Base-by-base conservation (phyloP, 1,140 invertebrate species). In the Dryas iulia region DNA sequence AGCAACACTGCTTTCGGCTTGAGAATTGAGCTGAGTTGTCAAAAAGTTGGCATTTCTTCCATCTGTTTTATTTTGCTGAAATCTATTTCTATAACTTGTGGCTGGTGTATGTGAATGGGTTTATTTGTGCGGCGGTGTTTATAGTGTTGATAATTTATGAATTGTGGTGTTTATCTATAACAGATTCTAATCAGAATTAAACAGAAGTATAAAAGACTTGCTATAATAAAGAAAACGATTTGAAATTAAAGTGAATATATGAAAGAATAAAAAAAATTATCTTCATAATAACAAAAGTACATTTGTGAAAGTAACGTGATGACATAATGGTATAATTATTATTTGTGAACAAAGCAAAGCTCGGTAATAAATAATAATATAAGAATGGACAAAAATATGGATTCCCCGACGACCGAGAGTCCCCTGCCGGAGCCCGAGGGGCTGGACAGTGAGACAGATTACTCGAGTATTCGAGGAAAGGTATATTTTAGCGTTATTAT, bases 391-490 rank as follows among this genome's bases (percentile, higher is more conserved):
- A 81, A 77, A 61, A 73, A 74, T 30, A 76, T 78, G 70, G 86
- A 91, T 11, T 83, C 85, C 7, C 86, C 83, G 21, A 77, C 76
- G 11, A 73, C 79, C 60, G 61, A 60, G 25, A 86, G 77, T 74
- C 81, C 82, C 8, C 61, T 78, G 25, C 76, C 67, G 12, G 87
- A 88, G 72, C 71, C 70, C 4, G 85, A 83, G 59, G 76, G 64
- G 10, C 61, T 69, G 31, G 77, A 82, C 28, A 83, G 77, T 63
- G 89, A 89, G 30, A 90, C 87, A 6, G 90, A 92, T 65, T 92
- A 91, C 68, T 89, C 89, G 6, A 91, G 87, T 62, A 93, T 93
- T 35, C 86, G 94, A 39, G 92, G 92, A 25, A 94, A 91, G 82
- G 89, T 90, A 69, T 66, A 25, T 8, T 57, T 26, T 39, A 21